Evolutionary conservation across 2,888 invertebrate species (phyloP), one percentile per base, ranked within the genome.

Genomic region (Orchestes rusci): DNA sequence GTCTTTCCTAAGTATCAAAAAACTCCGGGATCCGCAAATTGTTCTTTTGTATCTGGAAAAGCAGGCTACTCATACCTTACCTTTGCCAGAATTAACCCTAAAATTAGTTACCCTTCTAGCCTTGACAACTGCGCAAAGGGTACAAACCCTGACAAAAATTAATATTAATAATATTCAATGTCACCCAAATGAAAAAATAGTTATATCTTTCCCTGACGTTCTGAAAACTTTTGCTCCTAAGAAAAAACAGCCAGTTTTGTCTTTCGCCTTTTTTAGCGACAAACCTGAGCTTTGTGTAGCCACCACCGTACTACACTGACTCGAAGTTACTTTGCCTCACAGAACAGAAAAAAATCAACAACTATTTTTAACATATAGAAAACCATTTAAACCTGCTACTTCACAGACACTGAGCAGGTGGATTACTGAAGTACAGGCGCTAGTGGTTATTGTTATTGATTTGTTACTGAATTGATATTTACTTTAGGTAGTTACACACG

Each of bases 1-100:
- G 16, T 42, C 13, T 48, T 29, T 47, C 52, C 54, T 3, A 54
- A 43, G 39, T 57, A 62, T 13, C 7, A 12, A 5, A 30, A 30
- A 44, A 48, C 46, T 1, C 63, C n/a, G 62, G 61, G 54, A 64
- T 33, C 57, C 59, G 8, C 36, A 41, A 12, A 10, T 30, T 20
- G 53, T 15, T 32, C 50, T 23, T 5, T 5, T 5, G 5, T 23
- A 23, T 10, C 23, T 23, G 10, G 23, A 23, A 23, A 23, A 5
- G 10, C 23, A 23, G 10, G 7, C 10, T 7, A 23, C 23, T 10
- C 10, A 5, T 7, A 7, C 23, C 10, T 10, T 23, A 23, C 23
- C 23, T 23, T 10, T 23, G 7, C 23, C 23, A 7, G 10, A 23
- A 23, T 53, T 58, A 8, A 47, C 54, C 4, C 49, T 53, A 37